Base-by-base conservation (phyloP, 2,113 vertebrate genomes). In the Sula dactylatra region DNA sequence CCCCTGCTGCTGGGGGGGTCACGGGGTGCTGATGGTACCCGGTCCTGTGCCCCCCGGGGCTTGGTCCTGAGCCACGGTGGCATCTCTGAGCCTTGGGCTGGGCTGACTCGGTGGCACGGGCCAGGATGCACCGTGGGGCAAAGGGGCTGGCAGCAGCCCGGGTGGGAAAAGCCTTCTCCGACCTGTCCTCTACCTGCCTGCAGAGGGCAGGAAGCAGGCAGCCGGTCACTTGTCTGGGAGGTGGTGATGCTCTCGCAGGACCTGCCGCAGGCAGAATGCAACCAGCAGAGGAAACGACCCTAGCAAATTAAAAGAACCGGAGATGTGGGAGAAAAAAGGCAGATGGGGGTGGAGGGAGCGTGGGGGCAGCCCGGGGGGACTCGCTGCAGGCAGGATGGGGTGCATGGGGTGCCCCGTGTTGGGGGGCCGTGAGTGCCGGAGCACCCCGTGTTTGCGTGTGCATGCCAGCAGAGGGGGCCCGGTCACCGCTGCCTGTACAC, bases 391-490 rank as follows among this genome's bases (percentile, higher is more conserved):
- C 47, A 49, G 47, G 47, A 49, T 49, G 21, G 47, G 47, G 47
- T 49, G 47, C 47, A 4, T 21, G 52, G 45, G 31, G 3, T 32
- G 47, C 34, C 13, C 17, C 47, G 2, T 6, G 7, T 7, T 21
- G 9, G 3, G 31, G 31, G 6, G 6, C 5, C 4, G 10, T 12
- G 80, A 19, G 16, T 11, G 40, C 18, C 10, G 9, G 22, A 13
- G 7, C 16, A 25, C 6, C 34, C 44, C 36, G 27, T 11, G 73
- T 21, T 71, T 87, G 55, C 45, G 1, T 7, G 8, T 10, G 16
- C 5, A 3, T 71, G 83, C 88, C 93, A 34, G 55, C 73, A 92
- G 93, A 92, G 86, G 94, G 82, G 78, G 55, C 64, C 59, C 22
- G 7, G 73, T 21, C 82, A 52, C 72, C 24, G 3, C 36, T 4